Evolutionary conservation across 2,113 vertebrate species (phyloP), one percentile per base, ranked within the genome.

Genomic region (Datnioides undecimradiatus): DNA sequence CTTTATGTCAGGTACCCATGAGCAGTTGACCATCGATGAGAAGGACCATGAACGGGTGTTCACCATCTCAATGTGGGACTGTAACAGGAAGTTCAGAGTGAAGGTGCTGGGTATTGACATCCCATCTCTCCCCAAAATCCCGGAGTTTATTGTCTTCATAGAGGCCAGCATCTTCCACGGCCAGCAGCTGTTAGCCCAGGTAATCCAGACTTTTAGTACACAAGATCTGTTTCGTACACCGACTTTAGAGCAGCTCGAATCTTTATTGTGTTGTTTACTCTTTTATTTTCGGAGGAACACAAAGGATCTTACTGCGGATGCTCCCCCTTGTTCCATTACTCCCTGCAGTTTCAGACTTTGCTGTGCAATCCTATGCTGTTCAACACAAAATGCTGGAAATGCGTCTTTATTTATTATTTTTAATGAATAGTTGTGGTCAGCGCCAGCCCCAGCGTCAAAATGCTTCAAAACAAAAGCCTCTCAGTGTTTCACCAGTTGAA

Each of bases 21-120:
- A 99, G 85, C 98, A 99, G 77, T 59, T 99, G 82, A 99, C 97
- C n/a, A 97, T 99, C 70, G 95, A 97, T 0, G 97, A 96, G 79
- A 99, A 98, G 83, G 97, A 99, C 92, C 97, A 99, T 0, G 98
- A 99, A 48, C 96, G 96, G 8, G 96, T 99, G 38, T 99, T 99
- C 86, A 99, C 97, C n/a, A 95, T 99, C 90, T 99, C 98, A 6
- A 93, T 99, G 87, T 99, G 98, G 98, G 98, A 99, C 89, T 99
- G 98, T 60, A 96, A 97, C 84, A 95, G 97, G 70, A 99, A 96
- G 85, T 98, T 99, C 84, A 95, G 98, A 49, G 95, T 99, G 67
- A 99, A 99, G 91, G 95, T 99, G 76, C 90, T 98, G 83, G 98
- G 97, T 8, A 97, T 99, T 0, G 98, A 99, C 87, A 98, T 99